phyloP scores from a whole-genome alignment of 2,797 vertebrate species.

The Labeo calbasu region DNA sequence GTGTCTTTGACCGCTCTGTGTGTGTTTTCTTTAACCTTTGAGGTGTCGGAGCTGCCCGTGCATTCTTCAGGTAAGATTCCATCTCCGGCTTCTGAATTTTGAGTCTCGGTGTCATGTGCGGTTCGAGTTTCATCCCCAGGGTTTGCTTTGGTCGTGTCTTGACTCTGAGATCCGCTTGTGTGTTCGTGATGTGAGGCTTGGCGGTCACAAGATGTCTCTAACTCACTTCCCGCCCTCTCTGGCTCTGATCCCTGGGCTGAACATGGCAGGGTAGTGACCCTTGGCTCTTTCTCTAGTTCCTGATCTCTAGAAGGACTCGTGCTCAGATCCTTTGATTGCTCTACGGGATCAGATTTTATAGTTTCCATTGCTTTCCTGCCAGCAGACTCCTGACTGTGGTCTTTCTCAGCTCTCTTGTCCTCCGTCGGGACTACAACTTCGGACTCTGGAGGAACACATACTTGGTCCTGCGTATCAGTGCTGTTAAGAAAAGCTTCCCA shows the following conservation, averaged over 20 bases:
- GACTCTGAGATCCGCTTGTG: not conserved
- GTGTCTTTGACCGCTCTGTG: conserved; percentile 67
- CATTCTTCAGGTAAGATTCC: conserved; percentile 69
- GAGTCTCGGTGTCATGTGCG: conserved; percentile 64
- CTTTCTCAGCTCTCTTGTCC: not conserved
- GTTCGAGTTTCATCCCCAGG: conserved; percentile 64
- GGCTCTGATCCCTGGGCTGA: conserved; percentile 62
- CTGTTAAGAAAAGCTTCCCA: conserved; percentile 65
- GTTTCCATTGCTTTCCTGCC: conserved; percentile 9
- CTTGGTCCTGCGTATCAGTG: conserved; percentile 39
- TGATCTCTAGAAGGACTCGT: not conserved
- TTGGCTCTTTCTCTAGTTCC: conserved; percentile 67
- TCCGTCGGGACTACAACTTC: not conserved
- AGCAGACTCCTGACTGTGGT: not conserved
- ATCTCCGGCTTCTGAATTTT: conserved; percentile 69
- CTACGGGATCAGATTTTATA: not conserved
- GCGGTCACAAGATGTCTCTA: conserved; percentile 60
- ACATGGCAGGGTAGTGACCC: conserved; percentile 64
- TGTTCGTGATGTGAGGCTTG: conserved; percentile 18
- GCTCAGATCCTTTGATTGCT: not conserved
- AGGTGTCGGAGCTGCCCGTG: conserved; percentile 66
- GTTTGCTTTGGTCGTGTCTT: not conserved
- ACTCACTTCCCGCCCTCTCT: conserved; percentile 32
- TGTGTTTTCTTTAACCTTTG: conserved; percentile 68
- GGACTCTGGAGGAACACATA: not conserved